Evolutionary conservation across 2,113 vertebrate genomes (phyloP).

Genomic region (Rostratula benghalensis): DNA sequence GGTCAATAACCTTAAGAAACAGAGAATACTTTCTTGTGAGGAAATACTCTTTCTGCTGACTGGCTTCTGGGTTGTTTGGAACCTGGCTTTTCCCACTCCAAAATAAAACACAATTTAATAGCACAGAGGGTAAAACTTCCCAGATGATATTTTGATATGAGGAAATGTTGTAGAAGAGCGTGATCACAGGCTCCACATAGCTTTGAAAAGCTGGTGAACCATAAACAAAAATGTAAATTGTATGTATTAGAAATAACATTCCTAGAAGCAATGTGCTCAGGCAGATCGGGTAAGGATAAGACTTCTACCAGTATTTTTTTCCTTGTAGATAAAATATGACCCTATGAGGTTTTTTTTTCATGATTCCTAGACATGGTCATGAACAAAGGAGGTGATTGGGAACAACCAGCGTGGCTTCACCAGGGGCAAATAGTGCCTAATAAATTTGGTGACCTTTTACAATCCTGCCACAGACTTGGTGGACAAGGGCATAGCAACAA

Average conservation of each 20-base stretch:
- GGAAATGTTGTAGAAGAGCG: not conserved
- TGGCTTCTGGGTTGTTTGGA: not conserved
- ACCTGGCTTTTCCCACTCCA: not conserved
- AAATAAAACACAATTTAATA: not conserved
- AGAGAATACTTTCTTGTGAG: not conserved
- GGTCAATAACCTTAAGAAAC: not conserved
- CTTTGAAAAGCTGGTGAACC: not conserved
- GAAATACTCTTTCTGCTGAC: not conserved
- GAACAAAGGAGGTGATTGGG: not conserved
- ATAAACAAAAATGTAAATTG: not conserved
- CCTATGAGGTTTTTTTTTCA: not conserved
- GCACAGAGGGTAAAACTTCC: not conserved
- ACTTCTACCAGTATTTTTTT: not conserved
- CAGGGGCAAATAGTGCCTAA: no score
- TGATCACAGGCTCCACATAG: not conserved
- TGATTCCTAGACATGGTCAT: not conserved
- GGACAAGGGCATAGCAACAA: no score
- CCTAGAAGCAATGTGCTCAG: not conserved
- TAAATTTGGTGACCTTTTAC: no score
- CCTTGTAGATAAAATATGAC: not conserved
- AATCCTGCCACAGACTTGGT: no score
- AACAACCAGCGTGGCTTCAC: no score
- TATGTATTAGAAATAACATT: not conserved
- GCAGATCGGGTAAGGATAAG: not conserved
- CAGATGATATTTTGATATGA: not conserved